Base-by-base conservation (phyloP, 2,888 invertebrate species). In the Campaea margaritaria region DNA sequence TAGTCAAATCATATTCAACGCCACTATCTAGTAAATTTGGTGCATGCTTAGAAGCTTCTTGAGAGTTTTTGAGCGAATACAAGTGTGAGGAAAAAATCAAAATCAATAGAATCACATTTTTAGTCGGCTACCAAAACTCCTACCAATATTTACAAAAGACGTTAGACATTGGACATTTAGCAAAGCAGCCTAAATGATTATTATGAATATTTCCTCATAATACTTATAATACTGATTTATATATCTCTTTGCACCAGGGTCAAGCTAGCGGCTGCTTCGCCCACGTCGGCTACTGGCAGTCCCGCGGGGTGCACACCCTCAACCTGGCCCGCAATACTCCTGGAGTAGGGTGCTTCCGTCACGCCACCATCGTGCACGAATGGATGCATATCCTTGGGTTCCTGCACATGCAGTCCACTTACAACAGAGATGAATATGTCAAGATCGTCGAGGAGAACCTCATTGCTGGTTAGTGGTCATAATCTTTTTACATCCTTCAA, bases 331-430 rank as follows among this genome's bases (percentile, higher is more conserved):
- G 85, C 39, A 86, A 85, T 75, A 49, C 59, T 0, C 83, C 86
- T 0, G 93, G 94, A 0, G 84, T 87, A 0, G 93, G 93, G 43
- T 95, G 95, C 77, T 93, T 95, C 78, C 85, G 91, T 0, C 93
- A 93, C 73, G 95, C 95, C 13, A 95, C 95, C 67, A 94, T 96
- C 54, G 94, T 95, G n/a, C 96, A 97, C 85, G 97, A 97, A 82
- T 93, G 96, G 76, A 93, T 90, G 85, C 91, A 92, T 68, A 88
- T 89, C 71, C 81, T 92, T 0, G 91, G 91, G 53, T 91, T 92
- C 82, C 72, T 88, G 0, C 91, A 92, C 73, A 92, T 92, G 91
- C 91, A 92, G 67, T 87, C 91, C 41, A 89, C 91, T 0, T 73
- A 82, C 69, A 69, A 91, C 73, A 78, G 91, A n/a, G 87, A 91